These are phyloP conservation scores for Maniola jurtina DNA, from an alignment of 1,140 invertebrate genomes.

Conservation along the genomic window DNA sequence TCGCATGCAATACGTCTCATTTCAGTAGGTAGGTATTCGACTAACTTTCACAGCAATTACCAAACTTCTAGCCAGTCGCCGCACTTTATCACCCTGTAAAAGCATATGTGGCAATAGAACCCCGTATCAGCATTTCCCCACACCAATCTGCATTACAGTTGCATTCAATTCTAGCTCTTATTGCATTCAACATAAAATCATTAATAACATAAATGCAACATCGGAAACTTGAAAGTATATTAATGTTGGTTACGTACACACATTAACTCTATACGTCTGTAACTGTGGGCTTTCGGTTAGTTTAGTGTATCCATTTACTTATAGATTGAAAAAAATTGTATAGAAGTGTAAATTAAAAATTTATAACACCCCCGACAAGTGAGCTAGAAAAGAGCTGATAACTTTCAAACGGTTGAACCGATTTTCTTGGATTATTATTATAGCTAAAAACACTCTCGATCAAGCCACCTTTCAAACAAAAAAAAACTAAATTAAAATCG, in stretches of 20 bases:
- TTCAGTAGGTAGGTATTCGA: not conserved
- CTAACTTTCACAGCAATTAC: not conserved
- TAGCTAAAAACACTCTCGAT: no score
- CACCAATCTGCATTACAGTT: not conserved
- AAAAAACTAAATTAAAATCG: no score
- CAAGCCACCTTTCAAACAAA: no score
- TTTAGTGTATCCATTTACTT: not conserved
- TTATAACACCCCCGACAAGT: no score
- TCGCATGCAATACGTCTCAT: not conserved
- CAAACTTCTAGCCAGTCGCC: not conserved
- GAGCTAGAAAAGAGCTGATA: no score
- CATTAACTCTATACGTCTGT: not conserved
- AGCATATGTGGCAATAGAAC: slow-evolving; percentile 1
- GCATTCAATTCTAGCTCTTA: not conserved
- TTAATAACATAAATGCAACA: not conserved
- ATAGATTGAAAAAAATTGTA: no score
- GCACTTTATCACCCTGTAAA: slow-evolving; percentile 1
- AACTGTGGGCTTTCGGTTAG: not conserved
- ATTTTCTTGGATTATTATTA: no score
- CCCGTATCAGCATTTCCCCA: not conserved
- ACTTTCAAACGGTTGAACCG: no score
- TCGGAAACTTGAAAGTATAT: slow-evolving; percentile 1
- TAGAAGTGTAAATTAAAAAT: no score
- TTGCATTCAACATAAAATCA: not conserved
- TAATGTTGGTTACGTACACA: not conserved